These are phyloP conservation scores for Pitangus sulphuratus DNA, from an alignment of 2,797 vertebrate genomes.

Conservation along the genomic window DNA sequence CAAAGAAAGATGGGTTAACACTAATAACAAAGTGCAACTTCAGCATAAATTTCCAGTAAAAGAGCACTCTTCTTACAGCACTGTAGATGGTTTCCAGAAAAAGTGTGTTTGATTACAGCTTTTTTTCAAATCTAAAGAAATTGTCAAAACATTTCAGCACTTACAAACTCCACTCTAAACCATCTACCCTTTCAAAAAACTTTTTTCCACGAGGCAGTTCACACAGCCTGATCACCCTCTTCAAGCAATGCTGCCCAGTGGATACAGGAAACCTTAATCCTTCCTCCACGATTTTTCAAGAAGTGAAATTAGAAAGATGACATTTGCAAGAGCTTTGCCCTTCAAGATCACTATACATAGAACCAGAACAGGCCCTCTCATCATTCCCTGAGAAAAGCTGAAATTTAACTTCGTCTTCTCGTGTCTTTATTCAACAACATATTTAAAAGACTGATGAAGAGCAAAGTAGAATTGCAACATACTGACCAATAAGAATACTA, in stretches of 20 bases:
- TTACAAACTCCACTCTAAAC: neutral
- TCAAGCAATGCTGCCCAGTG: neutral
- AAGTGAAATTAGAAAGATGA: conserved; percentile 4
- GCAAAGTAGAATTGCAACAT: neutral
- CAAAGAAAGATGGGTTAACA: neutral
- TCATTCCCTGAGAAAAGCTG: neutral
- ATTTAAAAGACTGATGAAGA: neutral
- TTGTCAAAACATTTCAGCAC: neutral
- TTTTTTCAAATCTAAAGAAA: neutral
- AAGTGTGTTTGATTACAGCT: neutral
- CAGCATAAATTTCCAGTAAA: neutral
- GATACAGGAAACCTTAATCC: neutral
- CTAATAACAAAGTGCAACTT: neutral
- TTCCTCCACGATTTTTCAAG: neutral
- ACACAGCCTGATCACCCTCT: neutral
- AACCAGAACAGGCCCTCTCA: neutral
- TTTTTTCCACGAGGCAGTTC: neutral
- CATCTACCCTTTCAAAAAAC: neutral
- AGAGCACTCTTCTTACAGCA: neutral
- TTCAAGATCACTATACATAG: neutral
- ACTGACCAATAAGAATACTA: neutral
- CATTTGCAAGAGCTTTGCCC: neutral
- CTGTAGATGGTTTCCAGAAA: neutral
- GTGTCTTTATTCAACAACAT: neutral
- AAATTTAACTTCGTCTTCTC: neutral